Conservation (phyloP, 2,797 vertebrate species). For the Poecilia picta region DNA sequence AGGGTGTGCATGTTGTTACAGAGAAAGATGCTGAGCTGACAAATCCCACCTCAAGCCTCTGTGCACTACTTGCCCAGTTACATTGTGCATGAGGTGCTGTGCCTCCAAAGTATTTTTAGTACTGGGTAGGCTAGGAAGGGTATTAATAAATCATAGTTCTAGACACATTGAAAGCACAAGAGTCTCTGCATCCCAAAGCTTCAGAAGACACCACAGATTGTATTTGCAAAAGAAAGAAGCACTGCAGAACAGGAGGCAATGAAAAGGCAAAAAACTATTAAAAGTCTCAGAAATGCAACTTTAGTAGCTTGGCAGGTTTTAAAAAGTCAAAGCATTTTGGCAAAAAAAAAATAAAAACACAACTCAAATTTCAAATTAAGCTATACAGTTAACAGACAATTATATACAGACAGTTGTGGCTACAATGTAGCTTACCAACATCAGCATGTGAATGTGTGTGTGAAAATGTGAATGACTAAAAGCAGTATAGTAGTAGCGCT, state of each 20-base stretch:
- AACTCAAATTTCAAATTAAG: neutral
- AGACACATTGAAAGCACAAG: conserved; percentile 77
- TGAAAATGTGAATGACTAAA: too few relatives aligned
- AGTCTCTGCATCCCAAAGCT: conserved; percentile 52
- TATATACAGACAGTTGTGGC: too few relatives aligned
- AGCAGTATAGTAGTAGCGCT: too few relatives aligned
- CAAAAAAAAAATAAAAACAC: neutral
- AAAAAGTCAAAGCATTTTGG: neutral
- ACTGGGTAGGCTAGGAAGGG: conserved; percentile 70
- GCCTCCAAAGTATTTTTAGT: conserved; percentile 78
- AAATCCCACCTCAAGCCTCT: conserved; percentile 36
- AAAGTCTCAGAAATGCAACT: neutral
- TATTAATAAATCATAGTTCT: conserved; percentile 82
- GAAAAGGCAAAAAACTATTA: conserved; percentile 13
- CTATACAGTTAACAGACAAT: too few relatives aligned
- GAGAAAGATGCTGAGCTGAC: conserved; percentile 67
- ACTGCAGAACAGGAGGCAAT: conserved; percentile 20
- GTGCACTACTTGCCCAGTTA: conserved; percentile 38
- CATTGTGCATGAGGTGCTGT: conserved; percentile 53
- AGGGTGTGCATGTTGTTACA: conserved; percentile 51
- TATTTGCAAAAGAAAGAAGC: conserved; percentile 18
- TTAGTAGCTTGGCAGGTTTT: neutral
- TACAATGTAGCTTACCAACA: too few relatives aligned
- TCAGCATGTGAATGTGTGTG: too few relatives aligned
- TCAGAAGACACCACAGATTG: conserved; percentile 37